Base-by-base conservation (phyloP, 2,888 invertebrate species). In the Petrolisthes cinctipes region DNA sequence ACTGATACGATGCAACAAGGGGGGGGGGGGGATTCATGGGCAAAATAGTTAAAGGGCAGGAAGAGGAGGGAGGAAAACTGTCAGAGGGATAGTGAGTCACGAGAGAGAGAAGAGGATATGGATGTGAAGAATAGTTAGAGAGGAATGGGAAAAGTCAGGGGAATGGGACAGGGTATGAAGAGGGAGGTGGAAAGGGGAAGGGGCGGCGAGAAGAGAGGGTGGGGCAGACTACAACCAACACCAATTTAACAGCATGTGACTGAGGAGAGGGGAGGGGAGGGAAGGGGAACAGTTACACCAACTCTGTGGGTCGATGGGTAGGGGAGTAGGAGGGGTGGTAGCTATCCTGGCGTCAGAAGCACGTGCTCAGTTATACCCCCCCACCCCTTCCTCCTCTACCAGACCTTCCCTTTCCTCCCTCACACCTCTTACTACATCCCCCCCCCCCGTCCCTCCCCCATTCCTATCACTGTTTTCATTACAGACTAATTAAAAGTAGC, bases 171-270 rank as follows among this genome's bases (percentile, higher is more conserved):
- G 20, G 20, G 23, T n/a, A 66, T 37, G 51, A 51, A 82, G 82
- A 66, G 68, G 51, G 82, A 68, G 68, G 37, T 37, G 37, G 82
- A 81, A n/a, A 82, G 82, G 68, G 82, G 37, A 79, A 56, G 56
- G 54, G 56, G 79, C 20, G 73, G 9, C 9, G 37, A n/a, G n/a
- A 73, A 9, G 20, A 9, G 73, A 3, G 20, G 9, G 20, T n/a
- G 73, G 9, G 68, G 20, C 68, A 37, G 37, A 66, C 66, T 66
- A 66, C 66, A 2, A 66, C 66, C 17, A 66, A 11, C 17, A 66
- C 66, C 17, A 66, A 11, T 66, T 78, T 78, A n/a, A 9, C 23
- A 78, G 5, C 78, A 78, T 78, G 78, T 78, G 78, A 76, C 76
- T 4, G 11, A 20, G 14, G 79, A 1, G 79, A 79, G 54, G 14